Conservation (phyloP, 1,140 invertebrate genomes). For the Monochamus saltuarius region DNA sequence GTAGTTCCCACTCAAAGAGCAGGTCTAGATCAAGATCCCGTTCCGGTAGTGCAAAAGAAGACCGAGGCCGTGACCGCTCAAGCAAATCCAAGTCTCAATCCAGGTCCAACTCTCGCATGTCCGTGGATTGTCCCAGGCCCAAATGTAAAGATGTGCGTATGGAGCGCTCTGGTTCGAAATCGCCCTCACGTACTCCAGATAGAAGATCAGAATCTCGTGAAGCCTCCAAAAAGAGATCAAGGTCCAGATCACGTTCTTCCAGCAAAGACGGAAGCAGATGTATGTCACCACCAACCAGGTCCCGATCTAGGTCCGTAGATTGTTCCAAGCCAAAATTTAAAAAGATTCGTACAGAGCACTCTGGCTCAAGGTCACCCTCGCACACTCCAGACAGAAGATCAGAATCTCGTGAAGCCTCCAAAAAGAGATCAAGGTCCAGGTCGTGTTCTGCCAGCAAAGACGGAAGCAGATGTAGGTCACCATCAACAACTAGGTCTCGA, state of each 20-base stretch:
- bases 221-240: slow-evolving; percentile 55
- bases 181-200: slow-evolving; percentile 58
- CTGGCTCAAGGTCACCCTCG: slow-evolving; percentile 59
- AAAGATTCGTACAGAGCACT: slow-evolving; percentile 60
- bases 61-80: slow-evolving; percentile 63
- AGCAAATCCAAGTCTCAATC: slow-evolving; percentile 52
- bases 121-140: slow-evolving; percentile 60
- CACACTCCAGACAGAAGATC: slow-evolving; percentile 59
- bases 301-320: slow-evolving; percentile 57
- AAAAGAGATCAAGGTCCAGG: slow-evolving; percentile 48
- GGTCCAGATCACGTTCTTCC: slow-evolving; percentile 39
- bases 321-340: slow-evolving; percentile 60
- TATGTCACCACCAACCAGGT: not conserved
- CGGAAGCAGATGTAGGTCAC: slow-evolving; percentile 29
- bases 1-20: slow-evolving; percentile 61
- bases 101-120: slow-evolving; percentile 53
- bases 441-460: slow-evolving; percentile 40
- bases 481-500: slow-evolving; percentile 12
- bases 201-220: slow-evolving; percentile 62
- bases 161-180: slow-evolving; percentile 59
- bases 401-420: slow-evolving; percentile 62
- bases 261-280: slow-evolving; percentile 40
- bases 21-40: slow-evolving; percentile 52
- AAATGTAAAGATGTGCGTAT: slow-evolving; percentile 59
- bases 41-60: slow-evolving; percentile 53